Evolutionary conservation across 2,113 vertebrate species (phyloP).

Genomic region (Larimichthys polyactis): DNA sequence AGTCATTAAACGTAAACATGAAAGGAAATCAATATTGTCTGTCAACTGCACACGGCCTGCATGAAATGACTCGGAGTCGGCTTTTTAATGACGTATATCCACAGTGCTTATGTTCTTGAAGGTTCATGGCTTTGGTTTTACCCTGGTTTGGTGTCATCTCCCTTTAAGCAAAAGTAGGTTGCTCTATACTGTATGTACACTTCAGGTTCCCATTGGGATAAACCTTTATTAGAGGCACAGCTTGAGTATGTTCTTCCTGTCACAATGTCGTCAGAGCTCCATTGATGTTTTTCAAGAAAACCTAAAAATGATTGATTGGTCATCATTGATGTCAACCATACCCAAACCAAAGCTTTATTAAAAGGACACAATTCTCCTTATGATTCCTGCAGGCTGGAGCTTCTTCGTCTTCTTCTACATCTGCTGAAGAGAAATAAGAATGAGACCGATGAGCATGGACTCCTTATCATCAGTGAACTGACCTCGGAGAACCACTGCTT

Average conservation of each 20-base stretch:
- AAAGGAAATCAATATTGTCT: slow-evolving; percentile 18
- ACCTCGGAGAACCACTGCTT: slow-evolving; percentile 35
- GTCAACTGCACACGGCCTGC: neutral
- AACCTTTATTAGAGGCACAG: neutral
- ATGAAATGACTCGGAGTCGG: neutral
- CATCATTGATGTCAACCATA: neutral
- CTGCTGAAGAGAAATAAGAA: slow-evolving; percentile 17
- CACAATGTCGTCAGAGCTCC: neutral
- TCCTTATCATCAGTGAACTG: slow-evolving; percentile 36
- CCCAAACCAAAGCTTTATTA: neutral
- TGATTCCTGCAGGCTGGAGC: slow-evolving; percentile 20
- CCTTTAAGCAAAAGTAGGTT: neutral
- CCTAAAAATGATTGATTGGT: neutral
- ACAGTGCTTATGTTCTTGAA: neutral
- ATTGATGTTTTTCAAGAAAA: neutral
- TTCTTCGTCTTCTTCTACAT: neutral
- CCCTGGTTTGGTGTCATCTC: neutral
- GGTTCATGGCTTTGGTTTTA: neutral
- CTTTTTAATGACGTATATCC: neutral
- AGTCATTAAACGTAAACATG: slow-evolving; percentile 8
- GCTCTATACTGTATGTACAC: neutral
- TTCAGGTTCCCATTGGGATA: neutral
- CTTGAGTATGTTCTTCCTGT: neutral
- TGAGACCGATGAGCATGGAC: neutral
- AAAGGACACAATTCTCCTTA: neutral